Evolutionary conservation across 64 coral and sea anemone genomes (phyloP).

Genomic region (Pachyseris speciosa): DNA sequence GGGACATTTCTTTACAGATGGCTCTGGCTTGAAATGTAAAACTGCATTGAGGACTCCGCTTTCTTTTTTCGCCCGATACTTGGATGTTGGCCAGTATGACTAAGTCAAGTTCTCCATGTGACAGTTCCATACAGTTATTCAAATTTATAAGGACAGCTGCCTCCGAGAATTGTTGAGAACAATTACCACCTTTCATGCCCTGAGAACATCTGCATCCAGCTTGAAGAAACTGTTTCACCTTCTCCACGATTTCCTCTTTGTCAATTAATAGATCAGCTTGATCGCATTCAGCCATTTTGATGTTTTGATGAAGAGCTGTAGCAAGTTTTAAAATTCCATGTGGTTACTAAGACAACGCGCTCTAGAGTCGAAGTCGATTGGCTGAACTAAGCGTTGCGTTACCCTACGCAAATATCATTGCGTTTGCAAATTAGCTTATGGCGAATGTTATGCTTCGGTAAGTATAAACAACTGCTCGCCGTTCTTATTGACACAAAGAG

Average conservation of each 20-base stretch:
- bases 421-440: neutral
- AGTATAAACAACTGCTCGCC: no score
- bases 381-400: neutral
- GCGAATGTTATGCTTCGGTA: no score
- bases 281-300: constrained; percentile 5
- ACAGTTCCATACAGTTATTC: no score
- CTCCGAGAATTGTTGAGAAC: neutral
- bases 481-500: no score
- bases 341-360: neutral
- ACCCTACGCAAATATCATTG: neutral
- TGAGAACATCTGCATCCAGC: neutral
- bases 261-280: neutral
- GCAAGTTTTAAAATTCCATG: neutral
- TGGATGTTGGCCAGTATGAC: no score
- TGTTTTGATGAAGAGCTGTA: neutral
- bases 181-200: neutral
- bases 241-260: neutral
- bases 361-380: no score
- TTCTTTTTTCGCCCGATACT: no score
- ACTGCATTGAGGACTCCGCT: no score
- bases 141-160: neutral
- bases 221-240: neutral
- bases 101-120: no score
- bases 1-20: no score
- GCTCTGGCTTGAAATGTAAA: no score